Conservation (phyloP, 2,113 vertebrate species). For the Melanerpes aurifrons region DNA sequence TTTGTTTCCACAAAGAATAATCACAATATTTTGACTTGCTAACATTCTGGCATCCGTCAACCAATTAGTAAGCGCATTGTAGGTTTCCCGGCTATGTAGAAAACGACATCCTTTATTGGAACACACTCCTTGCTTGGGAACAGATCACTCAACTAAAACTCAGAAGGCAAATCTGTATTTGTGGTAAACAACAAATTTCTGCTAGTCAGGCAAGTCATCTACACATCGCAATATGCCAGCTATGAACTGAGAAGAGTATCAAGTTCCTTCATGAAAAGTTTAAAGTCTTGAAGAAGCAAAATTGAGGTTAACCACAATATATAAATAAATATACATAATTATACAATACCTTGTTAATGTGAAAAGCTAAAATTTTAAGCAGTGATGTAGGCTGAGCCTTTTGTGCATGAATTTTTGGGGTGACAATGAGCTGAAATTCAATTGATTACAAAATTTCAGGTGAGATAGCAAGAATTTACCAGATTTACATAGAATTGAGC, state of each 20-base stretch:
- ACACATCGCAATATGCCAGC: background rate
- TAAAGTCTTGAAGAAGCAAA: background rate
- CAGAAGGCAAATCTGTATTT: background rate
- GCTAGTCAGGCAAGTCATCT: background rate
- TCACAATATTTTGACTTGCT: conserved; percentile 83
- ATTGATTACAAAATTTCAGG: background rate
- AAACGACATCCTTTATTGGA: conserved; percentile 61
- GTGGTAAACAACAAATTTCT: background rate
- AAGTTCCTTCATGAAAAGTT: background rate
- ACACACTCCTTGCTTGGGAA: background rate
- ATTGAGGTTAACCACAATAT: background rate
- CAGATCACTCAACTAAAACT: background rate
- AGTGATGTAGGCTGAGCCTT: background rate
- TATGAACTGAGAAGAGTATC: background rate
- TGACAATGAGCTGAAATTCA: background rate
- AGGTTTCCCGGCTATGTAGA: conserved; percentile 80
- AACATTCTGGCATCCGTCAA: conserved; percentile 83
- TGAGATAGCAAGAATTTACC: background rate
- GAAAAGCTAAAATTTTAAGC: background rate
- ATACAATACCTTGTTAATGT: background rate
- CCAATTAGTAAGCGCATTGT: conserved; percentile 86
- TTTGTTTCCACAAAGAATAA: conserved; percentile 84
- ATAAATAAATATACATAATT: background rate
- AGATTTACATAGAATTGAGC: background rate
- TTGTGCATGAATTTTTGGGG: background rate